These are phyloP conservation scores for Yponomeuta cagnagella DNA, from an alignment of 2,888 invertebrate species.

Conservation along the genomic window DNA sequence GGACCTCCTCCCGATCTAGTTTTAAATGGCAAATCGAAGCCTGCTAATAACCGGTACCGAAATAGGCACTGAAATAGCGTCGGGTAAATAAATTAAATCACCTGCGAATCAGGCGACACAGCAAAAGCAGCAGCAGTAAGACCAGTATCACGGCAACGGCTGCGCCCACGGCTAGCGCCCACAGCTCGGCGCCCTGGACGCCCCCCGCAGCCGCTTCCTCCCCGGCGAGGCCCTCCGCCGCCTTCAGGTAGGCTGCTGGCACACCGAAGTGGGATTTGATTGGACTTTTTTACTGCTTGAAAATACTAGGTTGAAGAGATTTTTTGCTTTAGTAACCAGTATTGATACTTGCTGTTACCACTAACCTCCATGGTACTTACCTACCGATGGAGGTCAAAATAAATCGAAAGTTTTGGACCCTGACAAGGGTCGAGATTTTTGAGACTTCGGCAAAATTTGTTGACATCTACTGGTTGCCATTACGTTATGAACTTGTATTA, in stretches of 20 bases:
- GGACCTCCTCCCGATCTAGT: no score
- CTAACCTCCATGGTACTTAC: no score
- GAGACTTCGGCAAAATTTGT: no score
- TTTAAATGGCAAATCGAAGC: no score
- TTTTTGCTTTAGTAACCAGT: not conserved
- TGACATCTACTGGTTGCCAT: no score
- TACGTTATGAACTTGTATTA: no score
- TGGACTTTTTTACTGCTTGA: not conserved
- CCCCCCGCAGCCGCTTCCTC: slow-evolving; percentile 53
- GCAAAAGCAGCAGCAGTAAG: slow-evolving; percentile 69
- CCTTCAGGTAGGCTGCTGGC: slow-evolving; percentile 81
- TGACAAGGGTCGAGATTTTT: no score
- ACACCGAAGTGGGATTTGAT: not conserved
- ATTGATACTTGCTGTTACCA: no score
- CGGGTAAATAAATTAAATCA: slow-evolving; percentile 23
- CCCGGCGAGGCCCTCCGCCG: slow-evolving; percentile 76
- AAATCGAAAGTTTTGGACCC: no score
- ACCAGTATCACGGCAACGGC: slow-evolving; percentile 76
- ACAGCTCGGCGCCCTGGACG: slow-evolving; percentile 60
- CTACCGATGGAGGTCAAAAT: no score
- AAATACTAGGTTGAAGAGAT: not conserved
- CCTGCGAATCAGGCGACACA: slow-evolving; percentile 60
- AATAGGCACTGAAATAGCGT: no score
- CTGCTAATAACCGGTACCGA: no score
- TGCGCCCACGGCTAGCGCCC: slow-evolving; percentile 80